Base-by-base conservation (phyloP, 2,797 vertebrate species). In the Zenarchopterus dispar region DNA sequence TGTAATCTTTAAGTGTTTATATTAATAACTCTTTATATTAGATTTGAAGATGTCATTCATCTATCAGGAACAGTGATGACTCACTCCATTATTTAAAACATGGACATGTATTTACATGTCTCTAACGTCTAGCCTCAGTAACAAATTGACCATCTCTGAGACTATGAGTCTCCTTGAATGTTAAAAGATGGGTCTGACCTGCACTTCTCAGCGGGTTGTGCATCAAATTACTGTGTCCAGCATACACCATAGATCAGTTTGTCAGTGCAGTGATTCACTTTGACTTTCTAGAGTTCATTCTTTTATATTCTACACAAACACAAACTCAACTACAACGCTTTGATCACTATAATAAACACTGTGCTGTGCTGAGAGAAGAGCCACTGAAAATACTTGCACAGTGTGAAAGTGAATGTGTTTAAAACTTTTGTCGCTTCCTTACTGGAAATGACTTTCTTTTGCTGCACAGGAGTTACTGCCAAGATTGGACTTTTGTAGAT, bases 91-190 rank as follows among this genome's bases (percentile, higher is more conserved):
- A 15, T 24, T 3, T 49, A 31, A 8, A 9, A 19, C 11, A 6
- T 11, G 13, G 36, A 39, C 11, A 13, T 33, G 57, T 16, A 8
- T 60, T 16, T 28, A 26, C 17, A 24, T 23, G 23, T 33, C 11
- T 31, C 18, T 3, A 42, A 39, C 3, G 46, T 47, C 52, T 59
- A 59, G 46, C 8, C 53, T 33, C 9, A 13, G 11, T 44, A 18
- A 26, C n/a, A 66, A 68, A n/a, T 17, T 24, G 63, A 70, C 56
- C 50, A 46, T 75, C 47, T 67, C 19, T 62, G 39, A 69, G 4
- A 13, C 36, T 2, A 39, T 16, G 36, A 15, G 36, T 39, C 36
- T 39, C 13, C 36, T 39, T 39, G 13, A 39, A 15, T 39, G 58
- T 64, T 19, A 48, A 42, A 66, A 15, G n/a, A 68, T 0, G 0